Base-by-base conservation (phyloP, 2,888 invertebrate genomes). In the Drosophila vallismaia region DNA sequence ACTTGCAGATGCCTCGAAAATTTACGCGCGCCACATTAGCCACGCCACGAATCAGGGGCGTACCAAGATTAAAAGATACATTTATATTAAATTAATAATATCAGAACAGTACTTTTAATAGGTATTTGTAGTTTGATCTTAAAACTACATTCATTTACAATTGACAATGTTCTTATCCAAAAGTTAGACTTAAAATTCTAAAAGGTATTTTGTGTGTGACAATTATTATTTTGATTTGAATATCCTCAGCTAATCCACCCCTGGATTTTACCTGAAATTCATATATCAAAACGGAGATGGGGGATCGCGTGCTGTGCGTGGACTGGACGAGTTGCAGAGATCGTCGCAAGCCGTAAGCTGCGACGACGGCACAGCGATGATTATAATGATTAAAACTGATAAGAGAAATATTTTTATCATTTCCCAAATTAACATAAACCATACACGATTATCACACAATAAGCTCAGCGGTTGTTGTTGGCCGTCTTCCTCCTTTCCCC, bases 371-470 rank as follows among this genome's bases (percentile, higher is more conserved):
- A 77, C 69, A 76, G 83, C 81, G 79, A 82, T 83, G 79, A 87
- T 87, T 87, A 87, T 75, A 87, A 89, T 89, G 77, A 83, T 88
- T 86, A 80, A 82, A 77, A 80, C 75, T 89, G 89, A 89, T 89
- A 89, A 89, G 79, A 74, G 70, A 90, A 90, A 87, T 87, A 89
- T 89, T 89, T 89, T 88, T 89, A 89, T 89, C 88, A 89, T 89
- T 76, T 81, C 78, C 74, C 75, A 77, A 82, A 88, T 89, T 86
- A 85, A 80, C 89, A 88, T 89, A 84, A 84, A 81, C 81, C 86
- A 81, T 80, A 80, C 76, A 71, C 84, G 87, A 81, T 81, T 81
- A 81, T 86, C 81, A 81, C 85, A 86, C 81, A 86, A 86, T 83
- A 83, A 86, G 40, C 79, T 70, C 55, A 60, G 71, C 40, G 72